Conservation (phyloP, 2,888 invertebrate species). For the Eilema sororculum region DNA sequence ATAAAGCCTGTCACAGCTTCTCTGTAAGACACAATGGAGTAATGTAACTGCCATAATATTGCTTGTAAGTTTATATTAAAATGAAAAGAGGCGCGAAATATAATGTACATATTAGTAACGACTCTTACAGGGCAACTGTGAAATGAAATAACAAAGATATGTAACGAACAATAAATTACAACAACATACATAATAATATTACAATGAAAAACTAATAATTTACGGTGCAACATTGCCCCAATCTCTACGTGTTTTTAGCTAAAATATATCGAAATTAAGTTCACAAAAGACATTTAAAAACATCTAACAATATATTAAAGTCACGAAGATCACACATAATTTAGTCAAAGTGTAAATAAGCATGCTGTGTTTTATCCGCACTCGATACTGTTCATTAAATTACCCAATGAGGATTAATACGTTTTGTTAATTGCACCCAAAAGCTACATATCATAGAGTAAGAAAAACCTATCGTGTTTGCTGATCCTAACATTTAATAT, state of each 20-base stretch:
- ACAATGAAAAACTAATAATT: not conserved
- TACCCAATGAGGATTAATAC: conserved; percentile 19
- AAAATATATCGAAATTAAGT: conserved; percentile 7
- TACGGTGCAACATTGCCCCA: conserved; percentile 6
- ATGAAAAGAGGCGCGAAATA: conserved; percentile 35
- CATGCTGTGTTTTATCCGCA: conserved; percentile 58
- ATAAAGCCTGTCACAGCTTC: conserved; percentile 74
- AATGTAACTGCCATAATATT: conserved; percentile 84
- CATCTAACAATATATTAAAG: conserved; percentile 32
- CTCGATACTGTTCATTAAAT: conserved; percentile 31
- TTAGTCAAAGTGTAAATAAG: conserved; percentile 50
- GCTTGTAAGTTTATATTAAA: conserved; percentile 36
- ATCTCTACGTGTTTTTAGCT: not conserved
- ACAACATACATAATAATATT: not conserved
- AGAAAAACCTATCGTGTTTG: conserved; percentile 26
- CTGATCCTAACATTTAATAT: conserved; percentile 23
- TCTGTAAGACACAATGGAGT: conserved; percentile 79
- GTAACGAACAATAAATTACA: conserved; percentile 5
- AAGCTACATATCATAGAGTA: conserved; percentile 12
- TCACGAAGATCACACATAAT: conserved; percentile 75
- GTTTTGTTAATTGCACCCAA: conserved; percentile 39
- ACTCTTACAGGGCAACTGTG: conserved; percentile 85
- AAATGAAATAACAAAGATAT: conserved; percentile 39
- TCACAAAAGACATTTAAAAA: conserved; percentile 3
- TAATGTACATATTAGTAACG: conserved; percentile 34